Evolutionary conservation across 2,113 vertebrate genomes (phyloP).

Genomic region (Paratilapia polleni): DNA sequence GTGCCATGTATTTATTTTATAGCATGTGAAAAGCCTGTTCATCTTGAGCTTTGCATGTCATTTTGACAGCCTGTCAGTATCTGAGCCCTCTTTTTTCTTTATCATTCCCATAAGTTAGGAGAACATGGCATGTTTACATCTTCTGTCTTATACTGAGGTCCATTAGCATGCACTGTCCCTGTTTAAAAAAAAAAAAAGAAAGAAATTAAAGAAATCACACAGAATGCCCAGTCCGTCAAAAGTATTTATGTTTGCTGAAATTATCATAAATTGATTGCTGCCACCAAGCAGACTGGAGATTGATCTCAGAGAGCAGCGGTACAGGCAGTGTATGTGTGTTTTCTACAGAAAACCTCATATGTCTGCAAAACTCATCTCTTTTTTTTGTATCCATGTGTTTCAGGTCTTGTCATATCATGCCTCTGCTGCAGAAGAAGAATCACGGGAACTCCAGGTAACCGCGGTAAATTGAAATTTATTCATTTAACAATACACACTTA

Average conservation of each 20-base stretch:
- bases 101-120: background rate
- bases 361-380: background rate
- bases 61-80: background rate
- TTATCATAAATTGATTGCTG: background rate
- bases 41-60: background rate
- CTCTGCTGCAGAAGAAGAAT: constrained; percentile 93
- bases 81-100: background rate
- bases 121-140: background rate
- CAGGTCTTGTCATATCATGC: constrained; percentile 97
- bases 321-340: background rate
- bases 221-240: background rate
- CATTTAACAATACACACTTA: constrained; percentile 29
- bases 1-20: background rate
- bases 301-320: background rate
- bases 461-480: constrained; percentile 86
- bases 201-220: background rate
- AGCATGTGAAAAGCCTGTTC: background rate
- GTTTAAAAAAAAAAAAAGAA: background rate
- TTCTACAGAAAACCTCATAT: background rate
- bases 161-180: background rate
- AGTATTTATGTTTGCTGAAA: background rate
- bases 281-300: background rate
- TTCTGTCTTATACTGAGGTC: background rate
- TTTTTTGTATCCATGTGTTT: constrained; percentile 18
- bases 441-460: constrained; percentile 92